Evolutionary conservation across 2,888 invertebrate genomes (phyloP).

Genomic region (Mystacides longicornis): DNA sequence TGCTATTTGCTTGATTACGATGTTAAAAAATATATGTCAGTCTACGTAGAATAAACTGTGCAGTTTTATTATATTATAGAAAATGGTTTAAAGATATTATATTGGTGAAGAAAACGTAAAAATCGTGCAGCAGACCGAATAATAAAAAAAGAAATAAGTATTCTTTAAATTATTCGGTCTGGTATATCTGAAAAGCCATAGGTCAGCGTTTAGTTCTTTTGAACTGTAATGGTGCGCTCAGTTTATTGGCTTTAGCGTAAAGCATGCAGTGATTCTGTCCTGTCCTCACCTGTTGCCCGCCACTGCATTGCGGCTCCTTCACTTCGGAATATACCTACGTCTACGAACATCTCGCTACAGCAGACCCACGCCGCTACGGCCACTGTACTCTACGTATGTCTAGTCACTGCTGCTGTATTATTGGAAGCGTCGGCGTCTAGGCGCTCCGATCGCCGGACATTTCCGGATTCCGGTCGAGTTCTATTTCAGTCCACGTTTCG

Average conservation of each 20-base stretch:
- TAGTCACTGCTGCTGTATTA: slow-evolving; percentile 11
- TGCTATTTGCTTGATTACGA: too few species aligned
- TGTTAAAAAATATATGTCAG: too few species aligned
- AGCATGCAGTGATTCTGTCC: not conserved
- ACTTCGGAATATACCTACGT: not conserved
- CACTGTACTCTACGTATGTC: not conserved
- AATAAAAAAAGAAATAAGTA: too few species aligned
- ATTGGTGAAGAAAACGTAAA: too few species aligned
- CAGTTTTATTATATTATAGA: too few species aligned
- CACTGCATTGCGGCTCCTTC: slow-evolving; percentile 1
- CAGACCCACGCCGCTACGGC: not conserved
- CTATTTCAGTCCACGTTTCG: slow-evolving; percentile 22
- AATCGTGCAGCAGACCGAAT: too few species aligned
- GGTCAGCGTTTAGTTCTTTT: not conserved
- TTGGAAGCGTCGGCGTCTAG: slow-evolving; percentile 16
- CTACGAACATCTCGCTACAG: not conserved
- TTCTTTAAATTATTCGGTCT: too few species aligned
- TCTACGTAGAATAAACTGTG: too few species aligned
- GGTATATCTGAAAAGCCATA: too few species aligned
- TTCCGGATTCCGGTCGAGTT: slow-evolving; percentile 24
- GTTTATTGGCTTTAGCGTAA: slow-evolving; percentile 1
- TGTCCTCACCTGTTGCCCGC: not conserved
- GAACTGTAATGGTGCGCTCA: not conserved
- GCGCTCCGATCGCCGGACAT: slow-evolving; percentile 19
- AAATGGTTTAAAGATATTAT: too few species aligned